Conservation (phyloP, 1,140 invertebrate species). For the Dysdera silvatica region DNA sequence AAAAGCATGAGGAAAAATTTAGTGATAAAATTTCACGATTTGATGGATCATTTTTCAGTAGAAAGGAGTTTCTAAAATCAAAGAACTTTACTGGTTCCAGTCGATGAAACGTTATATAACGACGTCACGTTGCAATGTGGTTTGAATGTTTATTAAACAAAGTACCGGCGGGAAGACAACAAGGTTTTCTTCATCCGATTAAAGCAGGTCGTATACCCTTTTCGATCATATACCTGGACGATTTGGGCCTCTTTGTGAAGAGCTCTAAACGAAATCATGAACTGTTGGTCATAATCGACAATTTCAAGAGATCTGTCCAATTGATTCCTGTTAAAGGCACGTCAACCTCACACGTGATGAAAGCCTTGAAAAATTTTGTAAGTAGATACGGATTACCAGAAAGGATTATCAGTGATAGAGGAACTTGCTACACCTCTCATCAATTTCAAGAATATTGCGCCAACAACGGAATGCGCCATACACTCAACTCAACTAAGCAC, state of each 20-base stretch:
- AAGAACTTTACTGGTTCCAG: constrained; percentile 9
- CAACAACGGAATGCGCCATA: neutral
- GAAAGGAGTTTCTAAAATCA: neutral
- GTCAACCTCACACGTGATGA: neutral
- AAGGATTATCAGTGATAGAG: neutral
- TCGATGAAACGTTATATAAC: constrained; percentile 7
- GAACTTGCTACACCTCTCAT: neutral
- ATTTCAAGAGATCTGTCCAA: neutral
- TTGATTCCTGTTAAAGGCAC: neutral
- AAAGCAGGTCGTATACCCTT: neutral
- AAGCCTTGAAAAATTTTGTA: constrained; percentile 1
- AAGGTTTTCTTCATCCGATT: neutral
- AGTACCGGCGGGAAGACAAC: constrained; percentile 12
- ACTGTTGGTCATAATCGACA: neutral
- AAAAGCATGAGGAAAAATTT: constrained; percentile 18
- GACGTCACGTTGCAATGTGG: neutral
- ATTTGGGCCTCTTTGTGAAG: neutral
- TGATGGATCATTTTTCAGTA: constrained; percentile 3
- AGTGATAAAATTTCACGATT: neutral
- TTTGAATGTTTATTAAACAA: constrained; percentile 12
- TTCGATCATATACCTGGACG: neutral
- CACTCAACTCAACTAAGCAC: neutral
- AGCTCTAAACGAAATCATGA: constrained; percentile 13
- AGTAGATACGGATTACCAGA: neutral
- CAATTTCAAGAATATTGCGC: neutral